phyloP scores from a whole-genome alignment of 2,113 vertebrate species.

The Antennarius striatus region DNA sequence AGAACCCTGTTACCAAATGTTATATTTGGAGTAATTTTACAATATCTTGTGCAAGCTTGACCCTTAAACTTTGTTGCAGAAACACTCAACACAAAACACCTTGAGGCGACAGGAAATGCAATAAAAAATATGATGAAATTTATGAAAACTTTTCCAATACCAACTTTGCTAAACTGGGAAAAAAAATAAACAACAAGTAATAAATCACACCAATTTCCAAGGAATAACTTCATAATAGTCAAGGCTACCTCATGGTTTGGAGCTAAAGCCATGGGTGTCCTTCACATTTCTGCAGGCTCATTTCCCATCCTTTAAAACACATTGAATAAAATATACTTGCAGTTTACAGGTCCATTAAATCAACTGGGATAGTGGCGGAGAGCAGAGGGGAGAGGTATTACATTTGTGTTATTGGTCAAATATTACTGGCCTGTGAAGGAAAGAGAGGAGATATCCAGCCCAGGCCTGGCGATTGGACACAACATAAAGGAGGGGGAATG shows the following conservation, averaged over 20 bases:
- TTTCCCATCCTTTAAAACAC: constrained; percentile 38
- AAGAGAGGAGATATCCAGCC: constrained; percentile 57
- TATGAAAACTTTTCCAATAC: constrained; percentile 60
- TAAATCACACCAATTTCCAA: constrained; percentile 64
- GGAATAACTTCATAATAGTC: constrained; percentile 61
- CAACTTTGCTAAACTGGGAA: constrained; percentile 56
- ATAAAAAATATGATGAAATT: constrained; percentile 48
- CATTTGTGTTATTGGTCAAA: constrained; percentile 69
- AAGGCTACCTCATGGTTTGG: constrained; percentile 26
- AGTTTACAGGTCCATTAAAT: constrained; percentile 67
- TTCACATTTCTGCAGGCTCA: constrained; percentile 47
- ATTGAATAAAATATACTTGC: constrained; percentile 59
- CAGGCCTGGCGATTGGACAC: constrained; percentile 66
- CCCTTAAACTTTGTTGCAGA: constrained; percentile 35
- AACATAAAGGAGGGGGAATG: constrained; percentile 35
- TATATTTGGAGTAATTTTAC: constrained; percentile 7
- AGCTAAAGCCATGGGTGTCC: constrained; percentile 42
- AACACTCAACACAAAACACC: constrained; percentile 15
- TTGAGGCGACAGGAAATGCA: constrained; percentile 38
- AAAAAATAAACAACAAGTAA: constrained; percentile 49
- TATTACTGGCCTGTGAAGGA: constrained; percentile 50
- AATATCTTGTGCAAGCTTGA: constrained; percentile 28
- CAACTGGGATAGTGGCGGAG: constrained; percentile 47
- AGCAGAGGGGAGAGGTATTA: constrained; percentile 57
- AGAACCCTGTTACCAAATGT: not conserved